Percentiles rank a stretch among this genome's conserved stretches.
Conservation (phyloP, 2,888 invertebrate genomes). For the Chymomyza caudatula region DNA sequence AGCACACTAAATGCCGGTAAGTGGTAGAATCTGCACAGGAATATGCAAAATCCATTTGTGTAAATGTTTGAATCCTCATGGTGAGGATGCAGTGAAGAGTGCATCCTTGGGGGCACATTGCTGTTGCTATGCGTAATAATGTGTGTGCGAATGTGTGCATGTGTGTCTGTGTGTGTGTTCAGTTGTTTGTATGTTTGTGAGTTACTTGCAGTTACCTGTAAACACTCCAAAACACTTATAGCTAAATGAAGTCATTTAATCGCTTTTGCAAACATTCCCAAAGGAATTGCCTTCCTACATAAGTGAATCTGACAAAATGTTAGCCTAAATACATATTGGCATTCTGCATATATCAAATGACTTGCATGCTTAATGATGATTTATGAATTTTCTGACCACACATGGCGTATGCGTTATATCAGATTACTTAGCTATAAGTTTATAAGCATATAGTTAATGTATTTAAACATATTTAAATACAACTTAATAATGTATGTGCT, state of each 20-base stretch:
- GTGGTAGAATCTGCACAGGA: conserved; percentile 20
- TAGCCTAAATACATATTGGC: neutral
- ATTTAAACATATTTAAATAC: neutral
- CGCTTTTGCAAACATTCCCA: neutral
- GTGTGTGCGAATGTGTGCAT: neutral
- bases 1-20: conserved; percentile 59
- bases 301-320: neutral
- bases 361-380: neutral
- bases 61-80: neutral
- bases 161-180: neutral
- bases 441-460: neutral
- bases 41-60: neutral
- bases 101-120: neutral
- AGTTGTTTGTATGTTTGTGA: neutral
- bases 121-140: neutral
- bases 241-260: neutral
- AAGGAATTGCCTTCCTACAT: neutral
- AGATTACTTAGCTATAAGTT: no score
- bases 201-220: neutral
- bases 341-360: neutral
- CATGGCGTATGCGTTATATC: neutral
- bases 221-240: neutral
- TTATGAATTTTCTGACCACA: neutral
- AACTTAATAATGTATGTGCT: no score
- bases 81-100: conserved; percentile 11